phyloP scores from a whole-genome alignment of 2,888 invertebrate species.

The Drosophila nr. fundita region DNA sequence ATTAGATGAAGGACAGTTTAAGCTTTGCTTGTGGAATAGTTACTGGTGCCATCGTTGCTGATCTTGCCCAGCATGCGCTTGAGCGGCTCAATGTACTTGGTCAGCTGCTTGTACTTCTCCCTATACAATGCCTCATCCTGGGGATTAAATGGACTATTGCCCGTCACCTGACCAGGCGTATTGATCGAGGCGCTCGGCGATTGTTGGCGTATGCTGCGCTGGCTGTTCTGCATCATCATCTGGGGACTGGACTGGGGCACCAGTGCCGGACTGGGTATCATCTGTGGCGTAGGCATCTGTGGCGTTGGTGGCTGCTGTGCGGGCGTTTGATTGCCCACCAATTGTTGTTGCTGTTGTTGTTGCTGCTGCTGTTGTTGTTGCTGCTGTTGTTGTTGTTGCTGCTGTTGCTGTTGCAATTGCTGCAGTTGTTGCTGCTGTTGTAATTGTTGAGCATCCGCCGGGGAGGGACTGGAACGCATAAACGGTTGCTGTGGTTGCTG shows the following conservation, averaged over 20 bases:
- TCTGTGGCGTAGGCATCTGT: slow-evolving; percentile 86
- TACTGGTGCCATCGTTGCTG: slow-evolving; percentile 90
- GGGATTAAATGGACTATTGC: slow-evolving; percentile 88
- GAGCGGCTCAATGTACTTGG: slow-evolving; percentile 97
- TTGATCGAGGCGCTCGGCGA: slow-evolving; percentile 94
- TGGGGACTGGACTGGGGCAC: slow-evolving; percentile 89
- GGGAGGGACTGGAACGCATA: slow-evolving; percentile 88
- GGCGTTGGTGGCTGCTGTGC: slow-evolving; percentile 83
- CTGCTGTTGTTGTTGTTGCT: slow-evolving; percentile 78
- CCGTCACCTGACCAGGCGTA: slow-evolving; percentile 88
- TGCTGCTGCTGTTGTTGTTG: slow-evolving; percentile 80
- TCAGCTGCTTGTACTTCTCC: slow-evolving; percentile 96
- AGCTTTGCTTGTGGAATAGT: slow-evolving; percentile 7
- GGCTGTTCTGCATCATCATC: slow-evolving; percentile 86
- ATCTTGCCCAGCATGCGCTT: slow-evolving; percentile 95
- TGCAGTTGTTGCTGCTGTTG: slow-evolving; percentile 81
- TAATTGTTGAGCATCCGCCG: slow-evolving; percentile 79
- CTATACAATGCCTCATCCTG: slow-evolving; percentile 95
- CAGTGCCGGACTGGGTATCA: slow-evolving; percentile 90
- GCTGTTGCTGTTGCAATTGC: slow-evolving; percentile 86
- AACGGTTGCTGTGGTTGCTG: slow-evolving; percentile 88
- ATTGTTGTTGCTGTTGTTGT: slow-evolving; percentile 80
- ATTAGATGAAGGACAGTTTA: not conserved
- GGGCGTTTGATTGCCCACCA: slow-evolving; percentile 73
- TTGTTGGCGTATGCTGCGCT: slow-evolving; percentile 89